Base-by-base conservation (phyloP, 2,888 invertebrate genomes). In the Aethes cnicana region DNA sequence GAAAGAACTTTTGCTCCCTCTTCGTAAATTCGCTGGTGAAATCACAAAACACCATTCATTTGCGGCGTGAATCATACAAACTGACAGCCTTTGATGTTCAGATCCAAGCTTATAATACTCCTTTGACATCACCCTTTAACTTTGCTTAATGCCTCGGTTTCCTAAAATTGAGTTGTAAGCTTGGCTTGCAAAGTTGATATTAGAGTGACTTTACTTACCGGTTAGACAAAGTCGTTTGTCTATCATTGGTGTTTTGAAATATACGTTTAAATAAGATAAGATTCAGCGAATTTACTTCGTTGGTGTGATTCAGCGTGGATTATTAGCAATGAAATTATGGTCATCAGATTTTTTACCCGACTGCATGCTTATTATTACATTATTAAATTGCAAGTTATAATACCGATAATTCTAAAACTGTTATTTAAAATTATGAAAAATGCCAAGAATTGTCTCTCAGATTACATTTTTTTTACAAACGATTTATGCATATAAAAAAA, bases 21-120 rank as follows among this genome's bases (percentile, higher is more conserved):
- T 30, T 12, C 32, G 21, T 14, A 21, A 46, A 37, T 33, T 39
- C 26, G 9, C 37, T 42, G 16, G 14, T 6, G 11, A 37, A 20
- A 28, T 28, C 18, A 28, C 36, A 39, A 37, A 52, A 37, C 43
- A 42, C 25, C 28, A 33, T 35, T 42, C 41, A 42, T 42, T 50
- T 39, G 33, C 26, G 39, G 37, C 26, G 63, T 68, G 66, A 68
- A 62, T 72, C 68, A 72, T 67, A 66, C 66, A 61, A 60, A 64
- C 57, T 33, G 36, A 47, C 63, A 59, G 57, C 57, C 76, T 77
- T 77, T 78, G 76, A 77, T 73, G 70, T 72, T 60, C 62, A 59
- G 68, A 64, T 69, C 62, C 52, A 57, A 59, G 61, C 49, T 65
- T 64, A 68, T 70, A 63, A 67, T 68, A 68, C 63, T 63, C 65